phyloP scores from a whole-genome alignment of 2,113 vertebrate genomes.

The Periophthalmus modestus region DNA sequence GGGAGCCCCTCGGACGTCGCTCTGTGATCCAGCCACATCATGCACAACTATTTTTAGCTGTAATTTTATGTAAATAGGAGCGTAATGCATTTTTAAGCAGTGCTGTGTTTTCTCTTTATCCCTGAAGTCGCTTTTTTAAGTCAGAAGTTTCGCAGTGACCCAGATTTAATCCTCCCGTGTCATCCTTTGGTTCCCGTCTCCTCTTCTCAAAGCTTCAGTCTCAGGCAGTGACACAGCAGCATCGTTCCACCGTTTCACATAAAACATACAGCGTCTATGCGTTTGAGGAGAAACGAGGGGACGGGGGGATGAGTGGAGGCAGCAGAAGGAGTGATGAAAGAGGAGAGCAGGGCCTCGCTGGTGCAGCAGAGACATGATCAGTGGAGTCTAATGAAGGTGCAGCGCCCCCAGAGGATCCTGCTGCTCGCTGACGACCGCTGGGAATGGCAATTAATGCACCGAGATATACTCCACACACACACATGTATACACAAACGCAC shows the following conservation, averaged over 20 bases:
- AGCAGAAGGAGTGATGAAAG: slow-evolving; percentile 69
- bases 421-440: slow-evolving; percentile 60
- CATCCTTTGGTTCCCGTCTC: neutral
- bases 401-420: slow-evolving; percentile 64
- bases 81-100: neutral
- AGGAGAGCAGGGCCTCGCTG: slow-evolving; percentile 64
- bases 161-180: neutral
- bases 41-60: neutral
- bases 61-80: neutral
- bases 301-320: slow-evolving; percentile 18
- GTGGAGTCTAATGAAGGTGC: slow-evolving; percentile 77
- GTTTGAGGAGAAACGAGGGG: slow-evolving; percentile 29
- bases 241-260: slow-evolving; percentile 19
- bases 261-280: slow-evolving; percentile 26
- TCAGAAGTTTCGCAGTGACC: neutral
- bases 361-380: slow-evolving; percentile 70
- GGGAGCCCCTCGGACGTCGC: neutral
- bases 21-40: neutral
- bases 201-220: slow-evolving; percentile 10
- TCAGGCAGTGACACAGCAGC: slow-evolving; percentile 36
- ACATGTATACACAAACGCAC: slow-evolving; percentile 13
- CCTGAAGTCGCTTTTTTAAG: neutral
- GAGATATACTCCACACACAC: slow-evolving; percentile 36
- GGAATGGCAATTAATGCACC: slow-evolving; percentile 74
- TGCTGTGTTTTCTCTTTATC: neutral